Evolutionary conservation across 2,113 vertebrate species (phyloP).

Genomic region (Limnothrissa miodon): DNA sequence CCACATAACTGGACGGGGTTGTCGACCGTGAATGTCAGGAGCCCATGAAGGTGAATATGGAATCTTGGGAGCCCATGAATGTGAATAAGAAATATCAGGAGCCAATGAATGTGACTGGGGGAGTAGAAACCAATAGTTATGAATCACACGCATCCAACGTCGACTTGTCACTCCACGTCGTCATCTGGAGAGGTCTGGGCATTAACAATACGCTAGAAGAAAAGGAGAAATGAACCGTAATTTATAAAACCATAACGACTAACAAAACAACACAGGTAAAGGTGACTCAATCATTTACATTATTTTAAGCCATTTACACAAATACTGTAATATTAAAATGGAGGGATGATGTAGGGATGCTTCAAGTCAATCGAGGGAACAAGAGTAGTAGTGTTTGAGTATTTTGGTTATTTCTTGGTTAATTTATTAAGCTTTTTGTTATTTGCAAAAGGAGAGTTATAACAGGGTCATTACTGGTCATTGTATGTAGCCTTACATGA

Average conservation of each 20-base stretch:
- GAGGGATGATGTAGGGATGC: background rate
- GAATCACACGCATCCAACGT: background rate
- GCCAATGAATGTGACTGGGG: background rate
- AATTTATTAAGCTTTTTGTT: background rate
- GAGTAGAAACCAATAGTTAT: background rate
- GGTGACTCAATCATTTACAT: no score
- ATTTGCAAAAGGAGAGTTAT: background rate
- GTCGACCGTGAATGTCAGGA: background rate
- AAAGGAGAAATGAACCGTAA: conserved; percentile 25
- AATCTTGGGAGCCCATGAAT: background rate
- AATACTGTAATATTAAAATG: no score
- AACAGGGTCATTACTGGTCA: background rate
- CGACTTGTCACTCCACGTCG: conserved; percentile 90
- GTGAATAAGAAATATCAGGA: background rate
- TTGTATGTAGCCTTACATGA: background rate
- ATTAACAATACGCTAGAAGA: conserved; percentile 85
- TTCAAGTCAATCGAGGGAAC: background rate
- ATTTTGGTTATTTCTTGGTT: background rate
- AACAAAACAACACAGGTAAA: background rate
- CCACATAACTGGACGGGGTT: background rate
- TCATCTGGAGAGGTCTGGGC: conserved; percentile 92
- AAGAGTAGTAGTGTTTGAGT: background rate
- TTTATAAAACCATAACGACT: background rate
- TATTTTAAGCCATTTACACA: no score
- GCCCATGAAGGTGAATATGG: background rate